phyloP scores from a whole-genome alignment of 2,797 vertebrate genomes.

The Vespertilio murinus region DNA sequence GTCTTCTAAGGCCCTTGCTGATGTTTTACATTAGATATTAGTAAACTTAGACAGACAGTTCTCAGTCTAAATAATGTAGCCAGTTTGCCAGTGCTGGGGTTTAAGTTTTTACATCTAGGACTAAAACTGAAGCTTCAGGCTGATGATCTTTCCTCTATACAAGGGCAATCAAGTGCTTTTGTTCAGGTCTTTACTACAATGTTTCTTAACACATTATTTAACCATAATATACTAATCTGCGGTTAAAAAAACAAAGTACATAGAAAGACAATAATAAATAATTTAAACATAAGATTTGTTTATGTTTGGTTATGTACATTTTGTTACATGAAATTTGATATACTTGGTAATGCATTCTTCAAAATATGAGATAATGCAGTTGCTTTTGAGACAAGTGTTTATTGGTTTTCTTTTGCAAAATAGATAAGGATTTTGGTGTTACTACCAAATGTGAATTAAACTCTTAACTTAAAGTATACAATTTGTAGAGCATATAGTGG shows the following conservation, averaged over 20 bases:
- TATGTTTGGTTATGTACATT: neutral
- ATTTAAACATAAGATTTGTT: neutral
- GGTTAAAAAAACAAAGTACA: neutral
- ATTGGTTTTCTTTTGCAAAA: neutral
- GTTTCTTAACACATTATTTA: neutral
- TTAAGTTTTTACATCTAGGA: neutral
- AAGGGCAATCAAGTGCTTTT: neutral
- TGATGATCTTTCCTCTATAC: neutral
- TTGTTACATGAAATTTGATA: constrained; percentile 7
- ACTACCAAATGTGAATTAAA: constrained; percentile 18
- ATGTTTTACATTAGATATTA: neutral
- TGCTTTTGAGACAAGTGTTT: constrained; percentile 9
- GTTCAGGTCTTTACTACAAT: neutral
- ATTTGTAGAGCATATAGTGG: neutral
- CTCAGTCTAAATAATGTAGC: neutral
- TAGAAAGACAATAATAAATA: neutral
- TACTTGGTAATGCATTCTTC: neutral
- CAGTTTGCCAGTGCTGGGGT: neutral
- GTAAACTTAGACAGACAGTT: neutral
- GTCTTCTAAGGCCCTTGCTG: neutral
- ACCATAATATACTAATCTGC: neutral
- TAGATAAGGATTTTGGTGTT: neutral
- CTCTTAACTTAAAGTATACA: neutral
- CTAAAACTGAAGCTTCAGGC: neutral
- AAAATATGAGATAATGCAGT: neutral